A percentile compares a stretch with the other conserved stretches of the same genome.
Evolutionary conservation across 2,797 vertebrate genomes (phyloP).

Genomic region (Sorex maritimensis): DNA sequence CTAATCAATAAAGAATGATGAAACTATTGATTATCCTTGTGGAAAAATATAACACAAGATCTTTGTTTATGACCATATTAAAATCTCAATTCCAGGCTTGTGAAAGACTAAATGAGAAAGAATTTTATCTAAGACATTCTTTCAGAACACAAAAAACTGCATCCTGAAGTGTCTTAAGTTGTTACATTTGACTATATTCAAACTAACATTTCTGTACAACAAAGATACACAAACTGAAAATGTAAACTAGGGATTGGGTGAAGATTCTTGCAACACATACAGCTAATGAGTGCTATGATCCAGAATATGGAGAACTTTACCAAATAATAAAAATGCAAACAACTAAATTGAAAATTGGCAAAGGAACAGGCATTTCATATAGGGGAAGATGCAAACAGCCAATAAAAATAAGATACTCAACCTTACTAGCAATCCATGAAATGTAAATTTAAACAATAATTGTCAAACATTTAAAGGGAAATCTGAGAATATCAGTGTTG

Average conservation of each 20-base stretch:
- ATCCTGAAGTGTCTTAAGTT: constrained; percentile 5
- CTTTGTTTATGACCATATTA: constrained; percentile 34
- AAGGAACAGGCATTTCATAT: constrained; percentile 7
- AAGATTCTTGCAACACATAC: background rate
- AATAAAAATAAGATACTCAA: background rate
- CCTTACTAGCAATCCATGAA: constrained; percentile 39
- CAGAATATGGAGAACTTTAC: background rate
- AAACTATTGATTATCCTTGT: constrained; percentile 2
- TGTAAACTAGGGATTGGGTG: background rate
- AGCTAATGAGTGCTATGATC: background rate
- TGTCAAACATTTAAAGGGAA: background rate
- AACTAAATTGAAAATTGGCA: constrained; percentile 34
- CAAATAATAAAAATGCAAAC: constrained; percentile 41
- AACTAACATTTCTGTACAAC: constrained; percentile 42
- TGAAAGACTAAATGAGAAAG: constrained; percentile 35
- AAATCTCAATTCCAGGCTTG: constrained; percentile 49
- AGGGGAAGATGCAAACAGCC: constrained; percentile 36
- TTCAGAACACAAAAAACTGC: background rate
- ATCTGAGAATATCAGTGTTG: too few relatives aligned
- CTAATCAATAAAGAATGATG: background rate
- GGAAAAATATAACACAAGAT: constrained; percentile 33
- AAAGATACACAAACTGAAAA: constrained; percentile 27
- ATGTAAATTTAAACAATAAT: constrained; percentile 49
- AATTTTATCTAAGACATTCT: constrained; percentile 27
- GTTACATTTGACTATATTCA: constrained; percentile 19